Percentiles rank a stretch among this genome's conserved stretches.
These are phyloP conservation scores for Neolamprologus fasciatus DNA, from an alignment of 2,113 vertebrate species.

Conservation along the genomic window DNA sequence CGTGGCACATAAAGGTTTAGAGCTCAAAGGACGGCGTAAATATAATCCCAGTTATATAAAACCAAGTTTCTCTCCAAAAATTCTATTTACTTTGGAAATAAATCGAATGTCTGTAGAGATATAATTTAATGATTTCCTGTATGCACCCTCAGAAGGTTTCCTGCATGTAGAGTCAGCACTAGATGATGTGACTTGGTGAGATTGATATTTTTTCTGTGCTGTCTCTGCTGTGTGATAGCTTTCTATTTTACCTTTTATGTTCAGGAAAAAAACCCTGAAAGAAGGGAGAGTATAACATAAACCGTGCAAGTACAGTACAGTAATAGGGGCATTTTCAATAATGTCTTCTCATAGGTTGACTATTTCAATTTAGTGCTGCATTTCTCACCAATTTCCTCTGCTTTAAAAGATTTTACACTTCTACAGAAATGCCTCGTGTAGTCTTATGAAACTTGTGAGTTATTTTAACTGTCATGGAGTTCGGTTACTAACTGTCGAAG, in stretches of 20 bases:
- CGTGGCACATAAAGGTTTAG: background rate
- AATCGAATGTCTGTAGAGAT: background rate
- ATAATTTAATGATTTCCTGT: background rate
- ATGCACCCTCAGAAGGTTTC: background rate
- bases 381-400: background rate
- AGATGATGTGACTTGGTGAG: background rate
- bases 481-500: background rate
- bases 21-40: background rate
- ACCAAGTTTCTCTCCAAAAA: background rate
- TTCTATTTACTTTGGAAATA: background rate
- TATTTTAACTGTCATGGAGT: background rate
- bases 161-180: background rate
- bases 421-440: background rate
- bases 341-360: background rate
- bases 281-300: background rate
- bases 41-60: background rate
- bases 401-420: background rate
- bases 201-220: background rate
- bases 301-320: background rate
- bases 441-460: background rate
- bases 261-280: rapidly evolving
- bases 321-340: background rate
- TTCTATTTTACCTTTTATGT: background rate
- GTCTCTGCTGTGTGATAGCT: background rate
- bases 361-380: background rate